Conservation (phyloP, 2,888 invertebrate genomes). For the Crematogaster levior region DNA sequence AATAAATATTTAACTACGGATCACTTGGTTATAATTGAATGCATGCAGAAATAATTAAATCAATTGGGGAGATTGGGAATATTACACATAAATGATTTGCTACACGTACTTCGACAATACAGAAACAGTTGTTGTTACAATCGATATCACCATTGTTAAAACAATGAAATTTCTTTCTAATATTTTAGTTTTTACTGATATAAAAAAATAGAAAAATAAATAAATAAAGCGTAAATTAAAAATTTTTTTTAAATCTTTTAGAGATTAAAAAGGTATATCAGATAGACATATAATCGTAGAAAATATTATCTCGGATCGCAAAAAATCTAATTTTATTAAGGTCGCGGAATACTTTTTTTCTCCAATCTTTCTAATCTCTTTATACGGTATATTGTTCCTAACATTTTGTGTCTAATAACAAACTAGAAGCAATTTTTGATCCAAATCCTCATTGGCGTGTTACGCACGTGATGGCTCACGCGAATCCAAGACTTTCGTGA, state of each 20-base stretch:
- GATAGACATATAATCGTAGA: background rate
- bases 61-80: constrained; percentile 22
- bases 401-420: constrained; percentile 9
- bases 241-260: background rate
- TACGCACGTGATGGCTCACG: constrained; percentile 10
- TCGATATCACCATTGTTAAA: constrained; percentile 5
- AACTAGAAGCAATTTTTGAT: background rate
- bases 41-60: constrained; percentile 41
- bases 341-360: background rate
- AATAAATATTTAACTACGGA: constrained; percentile 42
- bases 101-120: background rate
- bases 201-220: background rate
- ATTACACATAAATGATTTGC: constrained; percentile 33
- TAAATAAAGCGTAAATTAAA: background rate
- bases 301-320: background rate
- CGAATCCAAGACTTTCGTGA: constrained; percentile 30
- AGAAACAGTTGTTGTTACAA: constrained; percentile 12
- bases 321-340: background rate
- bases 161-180: constrained; percentile 4
- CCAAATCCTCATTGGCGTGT: constrained; percentile 22
- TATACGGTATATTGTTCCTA: too few species aligned
- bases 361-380: too few species aligned
- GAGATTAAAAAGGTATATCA: background rate
- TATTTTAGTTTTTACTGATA: background rate
- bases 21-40: constrained; percentile 48